Evolutionary conservation across 2,113 vertebrate species (phyloP).

Genomic region (Xiphophorus couchianus): DNA sequence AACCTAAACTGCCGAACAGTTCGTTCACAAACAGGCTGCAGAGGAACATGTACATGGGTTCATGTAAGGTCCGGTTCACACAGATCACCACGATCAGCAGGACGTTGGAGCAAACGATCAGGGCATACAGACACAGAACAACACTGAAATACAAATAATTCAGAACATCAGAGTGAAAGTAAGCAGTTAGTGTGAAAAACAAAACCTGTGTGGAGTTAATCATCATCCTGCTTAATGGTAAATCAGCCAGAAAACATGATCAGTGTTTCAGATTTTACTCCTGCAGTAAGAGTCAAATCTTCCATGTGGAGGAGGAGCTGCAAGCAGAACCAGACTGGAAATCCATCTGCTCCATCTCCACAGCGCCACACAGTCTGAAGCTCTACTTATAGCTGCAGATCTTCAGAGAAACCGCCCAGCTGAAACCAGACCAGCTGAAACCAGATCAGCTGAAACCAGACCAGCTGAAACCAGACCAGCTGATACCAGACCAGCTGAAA

Average conservation of each 20-base stretch:
- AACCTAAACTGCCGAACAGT: slow-evolving; percentile 38
- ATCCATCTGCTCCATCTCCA: not conserved
- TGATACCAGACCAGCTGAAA: too few species aligned
- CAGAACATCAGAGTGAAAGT: not conserved
- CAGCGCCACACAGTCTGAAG: not conserved
- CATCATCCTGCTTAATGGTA: not conserved
- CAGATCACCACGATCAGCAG: slow-evolving; percentile 55
- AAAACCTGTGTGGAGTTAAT: slow-evolving; percentile 1
- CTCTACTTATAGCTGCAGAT: not conserved
- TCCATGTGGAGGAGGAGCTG: not conserved
- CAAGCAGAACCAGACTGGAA: not conserved
- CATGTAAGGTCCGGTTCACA: slow-evolving; percentile 62
- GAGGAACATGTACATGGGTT: slow-evolving; percentile 75
- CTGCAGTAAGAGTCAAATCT: too few species aligned
- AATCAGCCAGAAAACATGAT: not conserved
- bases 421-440: too few species aligned
- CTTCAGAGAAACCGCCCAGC: not conserved
- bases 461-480: too few species aligned
- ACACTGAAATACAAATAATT: not conserved
- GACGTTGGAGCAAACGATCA: not conserved
- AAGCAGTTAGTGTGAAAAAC: slow-evolving; percentile 14
- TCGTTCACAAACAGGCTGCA: slow-evolving; percentile 61
- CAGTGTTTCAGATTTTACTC: not conserved
- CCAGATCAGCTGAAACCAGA: too few species aligned
- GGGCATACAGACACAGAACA: not conserved